Evolutionary conservation across 2,113 vertebrate genomes (phyloP), one percentile per base, ranked within the genome.

Genomic region (Pseudopipra pipra): DNA sequence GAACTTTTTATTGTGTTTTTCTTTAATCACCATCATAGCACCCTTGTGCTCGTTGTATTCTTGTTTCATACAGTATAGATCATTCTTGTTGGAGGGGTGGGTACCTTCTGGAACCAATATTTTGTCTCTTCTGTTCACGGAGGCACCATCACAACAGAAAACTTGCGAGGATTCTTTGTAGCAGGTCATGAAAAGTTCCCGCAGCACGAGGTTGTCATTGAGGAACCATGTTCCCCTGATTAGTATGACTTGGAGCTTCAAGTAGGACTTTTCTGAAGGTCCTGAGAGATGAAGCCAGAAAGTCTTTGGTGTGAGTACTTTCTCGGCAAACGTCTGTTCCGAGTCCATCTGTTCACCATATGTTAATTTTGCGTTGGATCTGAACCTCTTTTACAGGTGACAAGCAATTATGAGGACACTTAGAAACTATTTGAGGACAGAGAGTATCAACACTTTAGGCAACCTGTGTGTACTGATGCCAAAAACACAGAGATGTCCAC

Each of bases 331-430:
- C 74, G 97, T 95, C 97, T 95, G 95, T 85, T 95, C 97, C 21
- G 28, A 47, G 97, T 96, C 98, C 98, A 98, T 98, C 98, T 98
- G 98, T 95, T 98, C 97, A 75, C 96, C 96, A 90, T 96, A 97
- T 97, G 97, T 96, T 98, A 94, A 94, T 98, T 97, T 82, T 98
- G 95, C 95, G n/a, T 97, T 44, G 87, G 95, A 94, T 95, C 96
- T 96, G 87, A 97, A 96, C 93, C 96, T 97, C 92, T 97, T 91
- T 97, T 98, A 95, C 97, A 98, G 98, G 98, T 98, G 97, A 97
- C 97, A 97, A 87, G 95, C 97, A 97, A 97, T 98, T 98, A 95
- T 94, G 96, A 98, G 97, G 98, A 98, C 97, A 96, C 94, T 96
- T 86, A 93, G 93, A 84, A 97, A 96, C 88, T 97, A 95, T 98